A percentile compares a stretch with the other conserved stretches of the same genome.
phyloP scores from a whole-genome alignment of 2,797 vertebrate genomes.

The Hyperoplus lanceolatus region DNA sequence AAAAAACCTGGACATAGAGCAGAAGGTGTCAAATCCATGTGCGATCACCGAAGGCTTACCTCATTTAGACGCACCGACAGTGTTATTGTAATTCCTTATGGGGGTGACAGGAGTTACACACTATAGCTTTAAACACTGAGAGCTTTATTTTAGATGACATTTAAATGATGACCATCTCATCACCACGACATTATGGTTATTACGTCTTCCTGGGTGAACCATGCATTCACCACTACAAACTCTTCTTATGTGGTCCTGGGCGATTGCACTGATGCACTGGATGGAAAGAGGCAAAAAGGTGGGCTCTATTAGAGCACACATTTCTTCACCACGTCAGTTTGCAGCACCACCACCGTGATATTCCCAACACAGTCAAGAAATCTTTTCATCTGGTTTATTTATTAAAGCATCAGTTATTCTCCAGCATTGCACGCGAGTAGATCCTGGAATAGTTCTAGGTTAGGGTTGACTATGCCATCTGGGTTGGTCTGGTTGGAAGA shows the following conservation, averaged over 20 bases:
- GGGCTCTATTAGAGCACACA: slow-evolving; percentile 34
- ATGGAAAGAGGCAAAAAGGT: slow-evolving; percentile 31
- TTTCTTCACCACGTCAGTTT: slow-evolving; percentile 22
- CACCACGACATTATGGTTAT: slow-evolving; percentile 12
- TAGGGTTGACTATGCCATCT: slow-evolving; percentile 10
- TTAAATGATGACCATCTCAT: slow-evolving; percentile 23
- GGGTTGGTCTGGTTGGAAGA: slow-evolving; percentile 16
- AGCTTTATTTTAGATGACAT: slow-evolving; percentile 35
- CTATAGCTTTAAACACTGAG: neutral
- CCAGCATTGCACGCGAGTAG: slow-evolving; percentile 14
- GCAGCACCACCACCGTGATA: slow-evolving; percentile 32
- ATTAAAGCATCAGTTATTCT: slow-evolving; percentile 17
- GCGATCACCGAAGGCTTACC: too few relatives aligned
- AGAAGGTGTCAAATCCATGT: too few relatives aligned
- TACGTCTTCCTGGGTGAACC: slow-evolving; percentile 5
- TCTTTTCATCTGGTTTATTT: slow-evolving; percentile 4
- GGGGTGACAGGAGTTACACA: too few relatives aligned
- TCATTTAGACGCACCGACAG: too few relatives aligned
- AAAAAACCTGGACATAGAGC: too few relatives aligned
- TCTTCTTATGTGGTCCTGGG: slow-evolving; percentile 19
- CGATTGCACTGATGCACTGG: neutral
- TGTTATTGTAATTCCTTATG: too few relatives aligned
- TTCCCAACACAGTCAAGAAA: slow-evolving; percentile 3
- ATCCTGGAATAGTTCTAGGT: neutral
- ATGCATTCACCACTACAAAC: neutral